Conservation (phyloP, 1,140 invertebrate genomes). For the Pseudomyrmex flavicornis region DNA sequence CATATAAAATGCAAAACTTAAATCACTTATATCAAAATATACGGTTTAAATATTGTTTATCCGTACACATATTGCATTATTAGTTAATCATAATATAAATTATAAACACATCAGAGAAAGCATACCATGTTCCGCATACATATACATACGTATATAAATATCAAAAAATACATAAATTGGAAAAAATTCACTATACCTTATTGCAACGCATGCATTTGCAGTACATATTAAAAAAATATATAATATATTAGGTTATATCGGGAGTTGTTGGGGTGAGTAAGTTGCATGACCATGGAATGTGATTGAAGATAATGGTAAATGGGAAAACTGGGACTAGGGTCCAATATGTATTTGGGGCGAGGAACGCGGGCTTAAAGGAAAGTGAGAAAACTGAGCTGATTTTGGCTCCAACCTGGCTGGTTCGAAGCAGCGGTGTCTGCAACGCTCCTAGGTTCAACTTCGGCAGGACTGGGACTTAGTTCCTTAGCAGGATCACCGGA, state of each 20-base stretch:
- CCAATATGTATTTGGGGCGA: not conserved
- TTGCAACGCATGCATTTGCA: constrained; percentile 78
- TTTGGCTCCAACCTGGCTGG: constrained; percentile 86
- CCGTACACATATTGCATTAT: constrained; percentile 54
- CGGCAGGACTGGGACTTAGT: constrained; percentile 85
- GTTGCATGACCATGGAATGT: constrained; percentile 54
- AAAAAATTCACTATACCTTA: constrained; percentile 60
- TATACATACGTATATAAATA: constrained; percentile 47
- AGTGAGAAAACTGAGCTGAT: constrained; percentile 84
- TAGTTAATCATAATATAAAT: constrained; percentile 28
- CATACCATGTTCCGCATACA: constrained; percentile 24
- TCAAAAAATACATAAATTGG: constrained; percentile 39
- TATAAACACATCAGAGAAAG: constrained; percentile 31
- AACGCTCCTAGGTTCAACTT: constrained; percentile 85
- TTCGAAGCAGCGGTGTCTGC: constrained; percentile 85
- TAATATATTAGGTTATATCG: constrained; percentile 47
- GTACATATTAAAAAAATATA: constrained; percentile 66
- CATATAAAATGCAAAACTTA: constrained; percentile 45
- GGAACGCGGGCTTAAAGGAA: constrained; percentile 70
- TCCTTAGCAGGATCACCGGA: constrained; percentile 86
- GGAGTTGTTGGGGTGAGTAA: constrained; percentile 44
- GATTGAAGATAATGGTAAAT: constrained; percentile 50
- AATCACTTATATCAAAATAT: constrained; percentile 58
- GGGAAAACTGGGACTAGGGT: not conserved
- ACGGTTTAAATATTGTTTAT: constrained; percentile 52